Evolutionary conservation across 1,140 invertebrate species (phyloP).

Genomic region (Plutomurus gul): DNA sequence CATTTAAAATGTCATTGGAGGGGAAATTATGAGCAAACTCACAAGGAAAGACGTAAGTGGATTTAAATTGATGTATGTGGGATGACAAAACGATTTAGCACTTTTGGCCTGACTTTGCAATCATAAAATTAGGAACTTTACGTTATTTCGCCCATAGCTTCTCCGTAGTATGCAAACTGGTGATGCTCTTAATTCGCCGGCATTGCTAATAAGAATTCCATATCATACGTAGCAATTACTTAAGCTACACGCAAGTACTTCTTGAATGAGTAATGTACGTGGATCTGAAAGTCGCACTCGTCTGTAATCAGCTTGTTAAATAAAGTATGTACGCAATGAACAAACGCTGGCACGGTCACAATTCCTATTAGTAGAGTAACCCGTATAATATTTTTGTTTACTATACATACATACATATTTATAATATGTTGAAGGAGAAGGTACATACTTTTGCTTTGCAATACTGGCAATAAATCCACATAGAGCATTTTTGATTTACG

Average conservation of each 20-base stretch:
- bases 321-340: not conserved
- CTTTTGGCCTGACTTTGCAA: not conserved
- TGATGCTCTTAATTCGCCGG: too few species aligned
- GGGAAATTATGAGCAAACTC: conserved; percentile 11
- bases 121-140: conserved; percentile 30
- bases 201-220: too few species aligned
- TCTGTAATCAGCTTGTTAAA: not conserved
- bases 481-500: conserved; percentile 35
- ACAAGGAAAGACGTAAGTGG: conserved; percentile 20
- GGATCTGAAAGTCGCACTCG: too few species aligned
- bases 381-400: not conserved
- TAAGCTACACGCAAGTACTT: too few species aligned
- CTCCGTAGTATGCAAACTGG: too few species aligned
- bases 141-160: too few species aligned
- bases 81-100: conserved; percentile 21
- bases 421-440: not conserved
- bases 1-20: not conserved
- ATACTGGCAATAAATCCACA: not conserved
- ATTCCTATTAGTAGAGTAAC: not conserved
- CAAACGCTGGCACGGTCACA: not conserved
- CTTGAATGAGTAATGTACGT: too few species aligned
- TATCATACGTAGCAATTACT: too few species aligned
- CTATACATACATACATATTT: too few species aligned
- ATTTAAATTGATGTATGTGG: conserved; percentile 24
- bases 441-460: not conserved